Evolutionary conservation across 1,140 invertebrate species (phyloP).

Genomic region (Colletes latitarsis): DNA sequence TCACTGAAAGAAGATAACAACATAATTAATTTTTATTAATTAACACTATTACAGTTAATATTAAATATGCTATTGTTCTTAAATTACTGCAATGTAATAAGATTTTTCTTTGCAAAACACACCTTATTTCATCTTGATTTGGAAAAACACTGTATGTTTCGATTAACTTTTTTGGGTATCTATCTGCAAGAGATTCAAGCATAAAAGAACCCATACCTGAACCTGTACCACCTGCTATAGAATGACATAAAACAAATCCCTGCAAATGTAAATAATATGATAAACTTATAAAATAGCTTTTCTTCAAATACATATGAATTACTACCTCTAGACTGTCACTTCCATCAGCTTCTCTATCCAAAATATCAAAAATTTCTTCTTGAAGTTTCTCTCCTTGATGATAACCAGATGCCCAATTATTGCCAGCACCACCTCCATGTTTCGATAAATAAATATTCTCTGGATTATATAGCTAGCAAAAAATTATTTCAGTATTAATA

Average conservation of each 20-base stretch:
- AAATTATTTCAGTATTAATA: constrained; percentile 17
- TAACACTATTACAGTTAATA: no score
- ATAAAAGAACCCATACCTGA: constrained; percentile 99
- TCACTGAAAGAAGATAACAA: constrained; percentile 86
- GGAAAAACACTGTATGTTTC: constrained; percentile 99
- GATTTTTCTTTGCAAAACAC: constrained; percentile 44
- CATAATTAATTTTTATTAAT: constrained; percentile 6
- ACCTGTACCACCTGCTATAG: constrained; percentile 99
- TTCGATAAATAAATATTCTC: constrained; percentile 99
- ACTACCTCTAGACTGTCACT: constrained; percentile 97
- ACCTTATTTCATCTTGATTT: constrained; percentile 97
- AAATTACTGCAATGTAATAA: constrained; percentile 18
- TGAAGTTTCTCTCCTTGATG: constrained; percentile 95
- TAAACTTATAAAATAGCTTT: background rate
- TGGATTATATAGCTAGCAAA: constrained; percentile 93
- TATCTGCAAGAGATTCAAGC: constrained; percentile 94
- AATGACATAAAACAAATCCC: constrained; percentile 99
- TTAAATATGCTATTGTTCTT: no score
- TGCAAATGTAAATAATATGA: constrained; percentile 74
- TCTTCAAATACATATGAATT: background rate
- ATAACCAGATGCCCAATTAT: constrained; percentile 99
- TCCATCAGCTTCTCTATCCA: constrained; percentile 98
- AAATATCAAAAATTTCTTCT: constrained; percentile 99
- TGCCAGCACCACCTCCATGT: constrained; percentile 99
- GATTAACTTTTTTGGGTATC: constrained; percentile 98